A percentile compares a stretch with the other conserved stretches of the same genome.
These are phyloP conservation scores for Puma concolor DNA, from an alignment of 2,113 vertebrate species.

Conservation along the genomic window DNA sequence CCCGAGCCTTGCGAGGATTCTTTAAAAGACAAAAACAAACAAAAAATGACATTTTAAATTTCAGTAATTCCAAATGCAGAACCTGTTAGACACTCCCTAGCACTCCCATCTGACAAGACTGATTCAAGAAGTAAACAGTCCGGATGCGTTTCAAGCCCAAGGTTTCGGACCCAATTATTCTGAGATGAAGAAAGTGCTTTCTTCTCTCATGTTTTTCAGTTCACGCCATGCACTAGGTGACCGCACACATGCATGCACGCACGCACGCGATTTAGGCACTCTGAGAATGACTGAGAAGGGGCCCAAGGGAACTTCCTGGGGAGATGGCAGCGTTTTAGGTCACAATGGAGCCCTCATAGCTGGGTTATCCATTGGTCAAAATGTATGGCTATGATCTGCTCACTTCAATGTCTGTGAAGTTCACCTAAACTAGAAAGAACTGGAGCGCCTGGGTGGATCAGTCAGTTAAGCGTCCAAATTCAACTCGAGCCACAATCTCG, in stretches of 20 bases:
- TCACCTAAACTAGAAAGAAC: background rate
- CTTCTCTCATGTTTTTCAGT: background rate
- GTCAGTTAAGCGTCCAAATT: too few relatives aligned
- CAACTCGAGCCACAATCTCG: too few relatives aligned
- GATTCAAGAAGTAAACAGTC: background rate
- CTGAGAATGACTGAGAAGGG: background rate
- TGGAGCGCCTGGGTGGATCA: too few relatives aligned
- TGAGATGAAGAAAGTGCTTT: background rate
- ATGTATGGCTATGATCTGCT: background rate
- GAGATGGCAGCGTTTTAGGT: background rate
- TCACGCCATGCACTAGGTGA: background rate
- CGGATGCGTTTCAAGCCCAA: background rate
- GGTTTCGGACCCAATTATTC: background rate
- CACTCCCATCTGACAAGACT: background rate
- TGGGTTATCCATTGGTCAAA: background rate
- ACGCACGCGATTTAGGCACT: background rate
- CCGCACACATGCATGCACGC: too few relatives aligned
- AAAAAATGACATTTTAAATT: background rate
- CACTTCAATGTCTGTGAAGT: background rate
- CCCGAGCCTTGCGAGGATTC: constrained; percentile 97
- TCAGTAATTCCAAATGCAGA: background rate
- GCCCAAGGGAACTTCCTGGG: background rate
- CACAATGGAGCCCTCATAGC: background rate
- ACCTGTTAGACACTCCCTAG: background rate
- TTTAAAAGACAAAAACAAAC: constrained; percentile 46